phyloP scores from a whole-genome alignment of 2,888 invertebrate genomes.

The Cantharis nigra region DNA sequence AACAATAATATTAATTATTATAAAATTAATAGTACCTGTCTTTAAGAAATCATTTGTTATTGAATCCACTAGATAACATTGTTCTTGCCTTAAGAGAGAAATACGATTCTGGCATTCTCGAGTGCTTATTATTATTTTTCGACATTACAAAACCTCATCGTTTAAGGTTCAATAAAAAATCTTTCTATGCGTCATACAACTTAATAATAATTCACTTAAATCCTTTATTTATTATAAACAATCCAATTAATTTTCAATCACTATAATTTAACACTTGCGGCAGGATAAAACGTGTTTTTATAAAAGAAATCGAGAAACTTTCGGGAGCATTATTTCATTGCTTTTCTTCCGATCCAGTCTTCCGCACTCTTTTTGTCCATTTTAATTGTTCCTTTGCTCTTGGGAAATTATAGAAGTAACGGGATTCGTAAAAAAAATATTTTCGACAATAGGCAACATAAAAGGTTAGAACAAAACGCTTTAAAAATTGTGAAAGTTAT shows the following conservation, averaged over 20 bases:
- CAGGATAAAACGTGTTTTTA: background rate
- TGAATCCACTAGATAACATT: background rate
- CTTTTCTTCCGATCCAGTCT: background rate
- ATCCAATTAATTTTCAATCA: background rate
- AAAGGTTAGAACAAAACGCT: background rate
- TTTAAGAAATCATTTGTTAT: background rate
- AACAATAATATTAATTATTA: background rate
- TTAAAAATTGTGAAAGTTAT: background rate
- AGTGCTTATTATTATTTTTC: background rate
- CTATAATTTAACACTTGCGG: background rate
- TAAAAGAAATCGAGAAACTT: background rate
- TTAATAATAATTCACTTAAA: background rate
- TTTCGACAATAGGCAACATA: background rate
- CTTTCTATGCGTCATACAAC: background rate
- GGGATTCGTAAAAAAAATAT: background rate
- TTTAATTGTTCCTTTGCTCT: background rate
- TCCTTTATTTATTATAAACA: background rate
- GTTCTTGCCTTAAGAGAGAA: background rate
- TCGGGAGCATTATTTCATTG: too few species aligned
- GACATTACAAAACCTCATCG: background rate
- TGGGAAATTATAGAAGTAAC: background rate
- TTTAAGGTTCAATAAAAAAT: background rate
- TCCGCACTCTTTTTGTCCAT: background rate
- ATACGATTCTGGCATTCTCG: background rate
- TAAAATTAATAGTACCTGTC: conserved; percentile 2